Evolutionary conservation across 2,113 vertebrate genomes (phyloP), one percentile per base, ranked within the genome.

Genomic region (Bos javanicus): DNA sequence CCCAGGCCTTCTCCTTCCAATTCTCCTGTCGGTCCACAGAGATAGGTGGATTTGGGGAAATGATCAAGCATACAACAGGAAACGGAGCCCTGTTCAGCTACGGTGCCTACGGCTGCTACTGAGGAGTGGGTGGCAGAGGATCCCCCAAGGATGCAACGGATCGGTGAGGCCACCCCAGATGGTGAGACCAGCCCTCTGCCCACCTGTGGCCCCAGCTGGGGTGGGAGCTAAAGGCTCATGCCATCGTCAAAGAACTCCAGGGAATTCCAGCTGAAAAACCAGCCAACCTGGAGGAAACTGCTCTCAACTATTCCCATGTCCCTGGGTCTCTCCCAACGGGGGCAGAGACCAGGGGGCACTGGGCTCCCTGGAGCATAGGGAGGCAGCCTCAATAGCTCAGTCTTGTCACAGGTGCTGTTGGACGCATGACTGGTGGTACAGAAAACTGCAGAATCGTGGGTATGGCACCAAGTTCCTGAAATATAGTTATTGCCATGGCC

Each of bases 21-120:
- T 74, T 2, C 21, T 78, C 3, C 71, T 33, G 33, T 23, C 48
- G 10, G 93, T 86, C 36, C 71, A 19, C 0, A 98, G 98, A 28
- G 23, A 0, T 57, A 2, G 54, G 0, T 14, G 30, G 0, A 97
- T 1, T 98, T 17, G 0, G 30, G 0, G 0, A 11, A 5, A 97
- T 98, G 97, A 94, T 98, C 81, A 5, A 0, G 0, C 0, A 48
- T 7, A 16, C 0, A 0, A 98, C 98, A 0, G 64, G 94, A 64
- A 98, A 59, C 16, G 25, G 28, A 0, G 78, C 97, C 5, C 0
- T 67, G 0, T 0, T 3, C 28, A 0, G 21, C 74, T 98, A 98
- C 0, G 26, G 26, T 16, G 89, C 2, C 76, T 99, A 98, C 0
- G 97, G 98, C 28, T 98, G 98, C 96, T 48, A 98, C 96, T 98